Evolutionary conservation across 2,888 invertebrate species (phyloP).

Genomic region (Stenolophus ochropezus): DNA sequence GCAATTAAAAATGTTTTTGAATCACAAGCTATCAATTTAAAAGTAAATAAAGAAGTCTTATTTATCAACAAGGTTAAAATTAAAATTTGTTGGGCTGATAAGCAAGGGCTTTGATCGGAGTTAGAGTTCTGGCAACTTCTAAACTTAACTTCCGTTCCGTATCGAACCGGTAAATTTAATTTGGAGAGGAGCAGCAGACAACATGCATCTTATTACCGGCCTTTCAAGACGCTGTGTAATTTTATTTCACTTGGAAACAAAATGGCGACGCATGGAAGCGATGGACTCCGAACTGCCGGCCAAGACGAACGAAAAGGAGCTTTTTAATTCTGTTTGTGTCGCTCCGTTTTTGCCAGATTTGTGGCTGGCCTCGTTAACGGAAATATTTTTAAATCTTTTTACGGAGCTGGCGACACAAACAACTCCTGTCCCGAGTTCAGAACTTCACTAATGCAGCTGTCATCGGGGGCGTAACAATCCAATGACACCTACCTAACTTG

Average conservation of each 20-base stretch:
- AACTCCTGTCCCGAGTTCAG: constrained; percentile 5
- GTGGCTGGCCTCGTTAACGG: constrained; percentile 35
- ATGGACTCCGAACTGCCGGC: constrained; percentile 12
- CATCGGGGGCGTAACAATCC: not conserved
- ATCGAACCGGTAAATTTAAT: constrained; percentile 46
- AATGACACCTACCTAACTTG: not conserved
- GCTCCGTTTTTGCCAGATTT: constrained; percentile 36
- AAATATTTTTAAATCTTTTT: constrained; percentile 38
- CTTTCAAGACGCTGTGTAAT: constrained; percentile 8
- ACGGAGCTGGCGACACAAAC: constrained; percentile 12
- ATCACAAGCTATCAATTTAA: constrained; percentile 15
- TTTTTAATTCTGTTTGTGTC: constrained; percentile 45
- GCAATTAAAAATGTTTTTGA: constrained; percentile 17
- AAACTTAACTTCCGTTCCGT: constrained; percentile 13
- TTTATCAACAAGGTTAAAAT: constrained; percentile 22
- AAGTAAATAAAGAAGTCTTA: constrained; percentile 26
- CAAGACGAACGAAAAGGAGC: not conserved
- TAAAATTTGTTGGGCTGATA: constrained; percentile 23
- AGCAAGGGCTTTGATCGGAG: constrained; percentile 6
- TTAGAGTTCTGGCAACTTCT: constrained; percentile 14
- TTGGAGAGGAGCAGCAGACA: constrained; percentile 21
- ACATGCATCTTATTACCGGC: constrained; percentile 37
- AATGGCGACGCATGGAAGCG: not conserved
- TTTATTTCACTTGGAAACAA: constrained; percentile 32
- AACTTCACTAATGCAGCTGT: constrained; percentile 15